phyloP scores from a whole-genome alignment of 2,888 invertebrate species.

The Terebella lapidaria region DNA sequence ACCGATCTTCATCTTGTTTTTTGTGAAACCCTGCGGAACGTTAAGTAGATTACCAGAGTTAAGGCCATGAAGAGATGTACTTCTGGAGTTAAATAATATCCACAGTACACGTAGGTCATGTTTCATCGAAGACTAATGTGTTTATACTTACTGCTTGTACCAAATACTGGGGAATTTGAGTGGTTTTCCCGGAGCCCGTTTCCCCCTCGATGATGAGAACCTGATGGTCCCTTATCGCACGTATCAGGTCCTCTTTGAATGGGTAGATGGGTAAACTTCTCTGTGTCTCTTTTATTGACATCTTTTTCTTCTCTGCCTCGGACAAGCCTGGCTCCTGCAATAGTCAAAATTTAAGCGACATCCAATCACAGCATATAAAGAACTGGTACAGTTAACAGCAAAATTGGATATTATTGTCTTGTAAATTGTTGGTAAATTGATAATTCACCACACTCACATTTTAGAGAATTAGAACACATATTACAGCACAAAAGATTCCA shows the following conservation, averaged over 20 bases:
- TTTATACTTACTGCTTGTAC: constrained; percentile 55
- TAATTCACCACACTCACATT: not conserved
- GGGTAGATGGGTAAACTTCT: constrained; percentile 89
- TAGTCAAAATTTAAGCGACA: not conserved
- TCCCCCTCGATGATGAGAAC: constrained; percentile 92
- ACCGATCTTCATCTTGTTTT: constrained; percentile 76
- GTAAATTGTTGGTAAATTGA: not conserved
- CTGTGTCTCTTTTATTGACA: constrained; percentile 83
- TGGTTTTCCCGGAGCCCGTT: constrained; percentile 61
- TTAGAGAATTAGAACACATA: no score
- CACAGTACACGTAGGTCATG: no score
- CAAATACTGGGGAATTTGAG: constrained; percentile 60
- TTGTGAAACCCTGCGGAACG: constrained; percentile 46
- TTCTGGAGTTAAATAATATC: no score
- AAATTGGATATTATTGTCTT: no score
- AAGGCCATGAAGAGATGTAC: no score
- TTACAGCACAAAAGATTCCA: not conserved
- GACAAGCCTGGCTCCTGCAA: constrained; percentile 25
- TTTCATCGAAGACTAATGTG: no score
- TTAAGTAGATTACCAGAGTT: no score
- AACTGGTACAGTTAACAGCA: no score
- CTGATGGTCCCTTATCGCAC: constrained; percentile 68
- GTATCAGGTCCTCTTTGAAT: constrained; percentile 67
- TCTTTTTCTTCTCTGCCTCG: constrained; percentile 57
- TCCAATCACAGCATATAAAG: not conserved